Evolutionary conservation across 2,797 vertebrate species (phyloP).

Genomic region (Capromys pilorides): DNA sequence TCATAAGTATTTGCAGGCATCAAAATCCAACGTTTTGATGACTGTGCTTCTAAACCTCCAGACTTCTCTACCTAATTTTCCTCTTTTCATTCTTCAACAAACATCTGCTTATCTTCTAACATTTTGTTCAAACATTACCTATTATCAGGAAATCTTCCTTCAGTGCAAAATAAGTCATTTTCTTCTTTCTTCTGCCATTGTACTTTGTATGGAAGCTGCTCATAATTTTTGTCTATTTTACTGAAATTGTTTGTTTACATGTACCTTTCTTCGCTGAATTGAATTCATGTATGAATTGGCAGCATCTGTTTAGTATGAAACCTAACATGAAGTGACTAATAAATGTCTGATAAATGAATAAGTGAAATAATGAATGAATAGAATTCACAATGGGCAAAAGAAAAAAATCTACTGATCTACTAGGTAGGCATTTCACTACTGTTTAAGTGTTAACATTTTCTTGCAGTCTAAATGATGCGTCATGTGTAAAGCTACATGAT

Average conservation of each 20-base stretch:
- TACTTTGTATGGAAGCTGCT: not conserved
- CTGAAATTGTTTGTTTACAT: not conserved
- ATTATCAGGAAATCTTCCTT: not conserved
- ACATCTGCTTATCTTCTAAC: not conserved
- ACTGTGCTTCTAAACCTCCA: not conserved
- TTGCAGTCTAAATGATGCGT: not conserved
- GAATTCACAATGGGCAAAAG: not conserved
- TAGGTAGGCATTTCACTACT: conserved; percentile 17
- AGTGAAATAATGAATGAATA: not conserved
- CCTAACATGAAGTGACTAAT: not conserved
- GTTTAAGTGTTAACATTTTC: not conserved
- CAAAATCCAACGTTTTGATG: not conserved
- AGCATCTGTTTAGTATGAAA: not conserved
- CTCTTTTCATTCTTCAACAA: conserved; percentile 15
- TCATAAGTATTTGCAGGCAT: not conserved
- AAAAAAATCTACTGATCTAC: not conserved
- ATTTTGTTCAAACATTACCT: not conserved
- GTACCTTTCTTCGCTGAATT: not conserved
- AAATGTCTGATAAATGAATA: not conserved
- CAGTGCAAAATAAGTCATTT: not conserved
- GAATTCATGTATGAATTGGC: not conserved
- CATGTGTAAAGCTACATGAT: not conserved
- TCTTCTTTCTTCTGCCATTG: not conserved
- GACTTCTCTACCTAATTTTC: not conserved
- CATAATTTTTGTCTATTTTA: not conserved